Evolutionary conservation across 2,113 vertebrate species (phyloP), one percentile per base, ranked within the genome.

Genomic region (Phyllostomus hastatus): DNA sequence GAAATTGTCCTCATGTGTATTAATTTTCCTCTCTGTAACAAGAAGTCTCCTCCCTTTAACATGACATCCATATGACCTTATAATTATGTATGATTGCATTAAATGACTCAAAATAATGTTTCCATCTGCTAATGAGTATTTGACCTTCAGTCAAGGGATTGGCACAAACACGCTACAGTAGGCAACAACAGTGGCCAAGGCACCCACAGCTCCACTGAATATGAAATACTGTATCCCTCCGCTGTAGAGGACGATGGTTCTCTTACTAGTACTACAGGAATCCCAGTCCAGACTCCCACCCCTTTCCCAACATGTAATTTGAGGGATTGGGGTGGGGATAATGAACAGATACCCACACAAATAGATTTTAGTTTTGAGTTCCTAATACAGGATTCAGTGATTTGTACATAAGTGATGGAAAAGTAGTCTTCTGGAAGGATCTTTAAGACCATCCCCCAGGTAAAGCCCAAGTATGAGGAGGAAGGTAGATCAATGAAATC

Each of bases 11-110:
- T 89, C n/a, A 4, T 22, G 7, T 78, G 0, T 41, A 85, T 75
- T 73, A 41, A 88, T 81, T 84, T 90, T 78, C 16, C 43, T 88
- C 50, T 66, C 6, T 11, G 50, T 73, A 72, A 90, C 26, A 92
- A 24, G 24, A 88, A 84, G 3, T 54, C 31, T 26, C 61, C 38
- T 94, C 33, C 43, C 10, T 97, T 88, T 90, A 90, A 61, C 9
- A 79, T 57, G 73, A 54, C 41, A 95, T 28, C 22, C 14, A 54
- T n/a, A 48, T 26, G 17, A n/a, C 57, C 52, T 90, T 69, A 91
- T 7, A 50, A n/a, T 11, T 76, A 82, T 43, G 72, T 92, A 48
- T 76, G 87, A 69, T 82, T 43, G 88, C 41, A 94, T 91, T 79
- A 72, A 89, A 50, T 61, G 70, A 88, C 80, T 85, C 11, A 43